Evolutionary conservation across 2,797 vertebrate species (phyloP), one percentile per base, ranked within the genome.

Genomic region (Gymnopithys bicolor): DNA sequence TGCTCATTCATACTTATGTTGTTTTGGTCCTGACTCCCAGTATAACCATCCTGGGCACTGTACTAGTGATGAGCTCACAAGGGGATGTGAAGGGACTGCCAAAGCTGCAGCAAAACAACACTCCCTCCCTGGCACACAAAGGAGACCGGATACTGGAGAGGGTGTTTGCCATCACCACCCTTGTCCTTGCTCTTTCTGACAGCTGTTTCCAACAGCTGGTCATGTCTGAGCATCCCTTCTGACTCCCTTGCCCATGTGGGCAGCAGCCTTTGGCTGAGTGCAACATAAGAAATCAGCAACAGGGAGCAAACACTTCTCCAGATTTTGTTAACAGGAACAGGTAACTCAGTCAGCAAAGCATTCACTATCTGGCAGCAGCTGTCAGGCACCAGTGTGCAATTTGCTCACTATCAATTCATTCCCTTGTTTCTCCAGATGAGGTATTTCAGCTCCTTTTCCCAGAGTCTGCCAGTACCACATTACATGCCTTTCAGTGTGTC

Each of bases 71-170:
- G 37, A 82, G 23, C 68, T 79, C 60, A 27, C 4, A 0, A 17
- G 7, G 23, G 48, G 7, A 7, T 33, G 11, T 5, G 46, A 64
- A 55, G 19, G 56, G 25, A 21, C 39, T 59, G n/a, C 69, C 60
- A 80, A 62, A 80, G 49, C 48, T 58, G 48, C 64, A 63, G 58
- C 32, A 41, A 64, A 74, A 43, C 19, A 53, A 4, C 0, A 1
- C 16, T 89, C 23, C 27, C n/a, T 59, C 46, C 58, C 59, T 18
- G 14, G 70, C 37, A 63, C 39, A 41, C n/a, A 62, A 30, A 67
- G 48, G n/a, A 67, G 41, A 64, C 2, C 0, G 0, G 17, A 32
- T 39, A 32, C 66, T 52, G 32, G 28, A 6, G 49, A 49, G 37
- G 17, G 19, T 45, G 7, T 10, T 4, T 3, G 10, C 21, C 32